Evolutionary conservation across 2,113 vertebrate genomes (phyloP), one percentile per base, ranked within the genome.

Genomic region (Pygathrix nemaeus): DNA sequence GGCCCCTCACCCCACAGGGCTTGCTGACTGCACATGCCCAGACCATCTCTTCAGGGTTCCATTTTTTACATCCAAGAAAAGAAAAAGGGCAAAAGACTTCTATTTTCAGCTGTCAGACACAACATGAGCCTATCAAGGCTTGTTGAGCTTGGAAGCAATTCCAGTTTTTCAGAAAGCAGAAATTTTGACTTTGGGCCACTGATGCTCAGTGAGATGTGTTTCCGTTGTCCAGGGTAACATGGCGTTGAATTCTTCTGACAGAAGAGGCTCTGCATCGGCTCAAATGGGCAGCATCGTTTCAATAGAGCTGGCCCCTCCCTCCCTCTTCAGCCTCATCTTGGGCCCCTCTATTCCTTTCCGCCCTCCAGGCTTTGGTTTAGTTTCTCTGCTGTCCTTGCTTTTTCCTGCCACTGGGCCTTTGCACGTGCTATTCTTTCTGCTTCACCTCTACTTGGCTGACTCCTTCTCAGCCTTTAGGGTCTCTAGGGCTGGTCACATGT

Each of bases 81-180:
- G 90, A 84, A 86, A 75, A 82, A 89, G 73, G 85, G 59, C 88
- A 68, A 61, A 82, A 57, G 79, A 38, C 78, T 86, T 79, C 92
- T 89, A 4, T 97, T 93, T 90, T 55, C 20, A 61, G 91, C 93
- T 79, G 59, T 40, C 85, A 83, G 96, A 48, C 66, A 55, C 81
- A 79, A 30, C 72, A 52, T 5, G 25, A 61, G 50, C 87, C 93
- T 23, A 6, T 40, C 14, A n/a, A 66, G 38, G 52, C 59, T 30
- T n/a, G 45, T 35, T 10, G 85, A 23, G 59, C 73, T 50, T 73
- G 92, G 93, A 85, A 78, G 52, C 43, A 14, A 66, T 68, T 94
- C 85, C 25, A 18, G 85, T 55, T 86, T 91, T 45, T 96, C 52
- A 48, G 89, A 88, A 68, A 75, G 66, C 85, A 61, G 73, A 23